A percentile compares a stretch with the other conserved stretches of the same genome.
These are phyloP conservation scores for Iphiclides podalirius DNA, from an alignment of 2,888 invertebrate species.

Conservation along the genomic window DNA sequence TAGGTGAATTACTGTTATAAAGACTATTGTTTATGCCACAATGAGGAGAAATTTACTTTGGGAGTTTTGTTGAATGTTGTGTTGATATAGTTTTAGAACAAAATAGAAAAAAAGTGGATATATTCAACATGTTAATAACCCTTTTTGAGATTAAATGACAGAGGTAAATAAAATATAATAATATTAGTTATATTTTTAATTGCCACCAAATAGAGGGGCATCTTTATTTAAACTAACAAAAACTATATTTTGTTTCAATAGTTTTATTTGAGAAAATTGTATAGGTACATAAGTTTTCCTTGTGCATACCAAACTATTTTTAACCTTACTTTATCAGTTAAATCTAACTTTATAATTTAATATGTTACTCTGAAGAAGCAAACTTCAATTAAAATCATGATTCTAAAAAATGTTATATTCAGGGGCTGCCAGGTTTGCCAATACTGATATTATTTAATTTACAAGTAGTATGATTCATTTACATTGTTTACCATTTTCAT, in stretches of 20 bases:
- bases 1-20: not conserved
- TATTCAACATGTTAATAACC: not conserved
- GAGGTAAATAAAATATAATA: not conserved
- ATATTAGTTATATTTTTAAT: not conserved
- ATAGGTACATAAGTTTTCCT: not conserved
- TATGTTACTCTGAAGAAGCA: not conserved
- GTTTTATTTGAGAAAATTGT: not conserved
- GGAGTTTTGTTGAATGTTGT: not conserved
- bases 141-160: not conserved
- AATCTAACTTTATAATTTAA: not conserved
- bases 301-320: not conserved
- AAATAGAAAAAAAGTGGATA: not conserved
- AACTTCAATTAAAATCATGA: too few relatives aligned
- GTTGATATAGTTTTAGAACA: not conserved
- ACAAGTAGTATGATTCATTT: too few relatives aligned
- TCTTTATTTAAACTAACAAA: not conserved
- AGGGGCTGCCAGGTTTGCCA: slow-evolving; percentile 16
- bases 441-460: slow-evolving; percentile 17
- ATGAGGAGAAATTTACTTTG: not conserved
- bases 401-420: not conserved
- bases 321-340: not conserved
- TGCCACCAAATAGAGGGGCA: not conserved
- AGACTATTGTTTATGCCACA: not conserved
- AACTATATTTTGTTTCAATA: not conserved
- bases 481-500: too few relatives aligned